These are phyloP conservation scores for Zaprionus camerounensis DNA, from an alignment of 1,140 invertebrate species.

Conservation along the genomic window DNA sequence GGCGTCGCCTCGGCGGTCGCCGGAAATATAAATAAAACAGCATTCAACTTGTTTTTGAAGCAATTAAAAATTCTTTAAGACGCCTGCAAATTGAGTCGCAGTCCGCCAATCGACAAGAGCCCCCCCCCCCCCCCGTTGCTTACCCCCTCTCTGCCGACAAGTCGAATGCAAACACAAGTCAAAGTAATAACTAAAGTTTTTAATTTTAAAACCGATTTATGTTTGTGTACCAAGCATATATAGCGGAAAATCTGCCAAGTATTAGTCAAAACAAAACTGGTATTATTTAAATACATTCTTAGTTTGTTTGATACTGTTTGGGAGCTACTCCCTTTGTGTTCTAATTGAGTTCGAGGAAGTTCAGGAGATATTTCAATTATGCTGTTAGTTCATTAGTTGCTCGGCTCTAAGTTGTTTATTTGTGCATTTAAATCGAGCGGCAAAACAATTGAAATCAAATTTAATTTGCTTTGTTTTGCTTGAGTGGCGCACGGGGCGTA, in stretches of 20 bases:
- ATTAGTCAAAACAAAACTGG: not conserved
- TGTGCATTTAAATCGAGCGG: slow-evolving; percentile 54
- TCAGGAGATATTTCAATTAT: not conserved
- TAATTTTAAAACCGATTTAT: slow-evolving; percentile 61
- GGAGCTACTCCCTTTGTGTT: not conserved
- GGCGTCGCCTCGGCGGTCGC: slow-evolving; percentile 62
- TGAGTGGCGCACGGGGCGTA: slow-evolving; percentile 59
- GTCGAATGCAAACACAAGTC: slow-evolving; percentile 59
- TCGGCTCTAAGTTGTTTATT: slow-evolving; percentile 28
- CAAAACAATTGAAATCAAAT: slow-evolving; percentile 66
- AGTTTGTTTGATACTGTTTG: not conserved
- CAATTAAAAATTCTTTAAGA: slow-evolving; percentile 83
- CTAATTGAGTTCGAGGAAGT: not conserved
- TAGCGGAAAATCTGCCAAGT: not conserved
- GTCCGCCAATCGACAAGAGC: slow-evolving; percentile 34
- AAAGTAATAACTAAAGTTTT: slow-evolving; percentile 54
- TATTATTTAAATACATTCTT: slow-evolving; percentile 1
- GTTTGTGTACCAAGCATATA: slow-evolving; percentile 32
- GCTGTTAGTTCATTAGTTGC: not conserved
- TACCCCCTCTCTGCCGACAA: slow-evolving; percentile 1
- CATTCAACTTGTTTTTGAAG: slow-evolving; percentile 82
- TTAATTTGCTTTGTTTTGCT: slow-evolving; percentile 57
- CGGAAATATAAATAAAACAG: slow-evolving; percentile 80
- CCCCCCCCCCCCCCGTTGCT: too few relatives aligned
- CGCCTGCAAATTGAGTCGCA: slow-evolving; percentile 47